A percentile compares a stretch with the other conserved stretches of the same genome.
Conservation (phyloP, 1,140 invertebrate genomes). For the Drosophila parabipectinata region DNA sequence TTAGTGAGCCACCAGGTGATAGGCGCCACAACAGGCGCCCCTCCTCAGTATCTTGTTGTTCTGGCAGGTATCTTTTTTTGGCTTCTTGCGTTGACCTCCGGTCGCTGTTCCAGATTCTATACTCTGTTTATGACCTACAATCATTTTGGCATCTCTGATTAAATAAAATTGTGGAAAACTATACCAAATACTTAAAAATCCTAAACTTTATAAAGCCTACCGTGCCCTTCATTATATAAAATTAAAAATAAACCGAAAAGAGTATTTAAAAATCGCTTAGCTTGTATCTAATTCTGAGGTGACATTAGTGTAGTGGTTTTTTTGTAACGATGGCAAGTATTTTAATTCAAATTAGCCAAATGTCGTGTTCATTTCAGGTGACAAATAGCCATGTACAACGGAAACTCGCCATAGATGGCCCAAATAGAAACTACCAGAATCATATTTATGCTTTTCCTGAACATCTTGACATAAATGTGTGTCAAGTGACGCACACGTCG, state of each 20-base stretch:
- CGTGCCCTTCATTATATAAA: not conserved
- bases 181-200: no score
- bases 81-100: slow-evolving; percentile 38
- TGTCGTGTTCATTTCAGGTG: slow-evolving; percentile 71
- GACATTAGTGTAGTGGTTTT: not conserved
- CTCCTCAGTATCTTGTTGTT: slow-evolving; percentile 57
- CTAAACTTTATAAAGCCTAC: no score
- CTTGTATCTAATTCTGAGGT: not conserved
- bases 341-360: slow-evolving; percentile 81
- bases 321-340: slow-evolving; percentile 48
- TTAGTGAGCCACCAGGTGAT: slow-evolving; percentile 64
- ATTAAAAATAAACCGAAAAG: not conserved
- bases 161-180: no score
- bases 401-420: not conserved
- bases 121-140: slow-evolving; percentile 9
- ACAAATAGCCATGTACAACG: slow-evolving; percentile 32
- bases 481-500: slow-evolving; percentile 30
- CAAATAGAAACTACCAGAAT: not conserved
- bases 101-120: slow-evolving; percentile 66
- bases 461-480: slow-evolving; percentile 39
- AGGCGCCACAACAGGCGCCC: slow-evolving; percentile 24
- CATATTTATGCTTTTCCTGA: slow-evolving; percentile 16
- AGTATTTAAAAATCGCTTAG: not conserved
- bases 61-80: slow-evolving; percentile 50
- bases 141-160: not conserved